phyloP scores from a whole-genome alignment of 2,797 vertebrate species.

The Lemur catta region DNA sequence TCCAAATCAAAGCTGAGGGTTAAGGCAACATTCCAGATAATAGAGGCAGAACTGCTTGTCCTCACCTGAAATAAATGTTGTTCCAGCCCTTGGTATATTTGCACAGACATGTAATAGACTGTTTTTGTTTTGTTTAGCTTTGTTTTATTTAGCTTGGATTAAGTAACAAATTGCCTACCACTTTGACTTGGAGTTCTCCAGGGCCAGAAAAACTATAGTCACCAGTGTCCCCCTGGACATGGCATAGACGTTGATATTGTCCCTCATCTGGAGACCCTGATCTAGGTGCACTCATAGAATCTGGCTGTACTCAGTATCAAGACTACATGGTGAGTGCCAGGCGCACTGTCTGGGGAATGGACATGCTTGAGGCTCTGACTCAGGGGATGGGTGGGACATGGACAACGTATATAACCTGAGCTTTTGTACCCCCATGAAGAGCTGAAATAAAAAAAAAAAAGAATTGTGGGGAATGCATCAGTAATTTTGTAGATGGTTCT shows the following conservation, averaged over 20 bases:
- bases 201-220: background rate
- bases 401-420: too few species aligned
- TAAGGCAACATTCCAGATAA: conserved; percentile 23
- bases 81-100: background rate
- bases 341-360: too few species aligned
- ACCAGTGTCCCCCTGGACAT: background rate
- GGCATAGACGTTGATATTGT: background rate
- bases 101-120: background rate
- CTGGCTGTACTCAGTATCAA: background rate
- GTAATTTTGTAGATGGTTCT: background rate
- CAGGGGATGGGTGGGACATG: too few species aligned
- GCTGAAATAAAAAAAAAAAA: too few species aligned
- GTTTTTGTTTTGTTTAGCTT: background rate
- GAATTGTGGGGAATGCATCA: background rate
- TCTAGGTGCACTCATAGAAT: background rate
- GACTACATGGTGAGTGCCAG: too few species aligned
- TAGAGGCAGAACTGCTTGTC: background rate
- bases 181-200: background rate
- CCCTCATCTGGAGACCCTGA: background rate
- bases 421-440: too few species aligned
- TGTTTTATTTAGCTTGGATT: background rate
- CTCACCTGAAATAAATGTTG: conserved; percentile 35
- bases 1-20: conserved; percentile 50
- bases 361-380: too few species aligned
- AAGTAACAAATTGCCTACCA: background rate